Evolutionary conservation across 2,797 vertebrate species (phyloP), one percentile per base, ranked within the genome.

Genomic region (Florisuga fusca): DNA sequence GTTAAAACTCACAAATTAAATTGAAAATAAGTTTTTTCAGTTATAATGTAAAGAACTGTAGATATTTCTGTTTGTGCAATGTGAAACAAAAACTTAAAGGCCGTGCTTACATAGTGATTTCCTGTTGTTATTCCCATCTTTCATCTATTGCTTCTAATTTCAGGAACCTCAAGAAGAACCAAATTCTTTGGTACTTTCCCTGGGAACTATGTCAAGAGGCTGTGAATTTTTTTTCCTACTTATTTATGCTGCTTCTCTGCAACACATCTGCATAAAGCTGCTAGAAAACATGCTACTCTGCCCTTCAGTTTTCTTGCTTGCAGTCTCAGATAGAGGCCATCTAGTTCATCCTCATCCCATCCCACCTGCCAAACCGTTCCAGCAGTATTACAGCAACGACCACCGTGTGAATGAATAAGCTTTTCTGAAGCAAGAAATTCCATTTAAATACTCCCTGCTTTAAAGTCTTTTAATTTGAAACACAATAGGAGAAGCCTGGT

Each of bases 141-240:
- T 97, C 96, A 97, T 94, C 71, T 97, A 64, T 96, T 94, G 93
- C 96, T 98, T 98, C 94, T 97, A 77, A 97, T 98, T 98, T 97
- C 97, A 99, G 99, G 99, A 97, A 99, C 99, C 59, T 99, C 99
- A 22, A 99, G 99, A 97, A 99, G 99, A 98, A 99, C 98, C 97
- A 99, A 98, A 98, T 98, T 99, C 97, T 99, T 99, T 97, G 99
- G 99, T 98, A 99, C 99, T 97, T 99, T 99, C 98, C 99, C 99
- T 59, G 99, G 99, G 98, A 99, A 99, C 98, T 99, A 99, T 87
- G 99, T 99, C 95, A 99, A 99, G 98, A 98, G 98, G 97, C 98
- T 99, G 98, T 99, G 99, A 99, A 89, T 20, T 90, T 77, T 96
- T 90, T 90, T 64, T 95, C 77, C 97, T 98, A 97, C 97, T 98